Base-by-base conservation (phyloP, 1,140 invertebrate species). In the Macrocentrus cingulum region DNA sequence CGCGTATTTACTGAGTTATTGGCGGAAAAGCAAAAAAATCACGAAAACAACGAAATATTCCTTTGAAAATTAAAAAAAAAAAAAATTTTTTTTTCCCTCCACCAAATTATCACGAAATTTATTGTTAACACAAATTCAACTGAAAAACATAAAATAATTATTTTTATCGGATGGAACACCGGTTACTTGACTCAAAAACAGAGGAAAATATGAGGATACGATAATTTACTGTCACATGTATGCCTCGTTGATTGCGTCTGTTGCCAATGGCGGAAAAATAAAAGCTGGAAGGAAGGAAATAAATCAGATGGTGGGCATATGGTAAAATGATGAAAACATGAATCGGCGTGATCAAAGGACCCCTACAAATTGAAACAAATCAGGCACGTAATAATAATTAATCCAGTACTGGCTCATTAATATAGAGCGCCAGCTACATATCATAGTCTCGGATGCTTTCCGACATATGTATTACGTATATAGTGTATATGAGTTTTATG, bases 281-380 rank as follows among this genome's bases (percentile, higher is more conserved):
- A 53, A 39, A 39, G 2, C 11, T 4, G 15, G 15, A 11, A n/a
- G 15, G 13, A 39, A 39, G 36, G 25, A 18, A 34, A 49, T 49
- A 16, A 49, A 34, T 49, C 25, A n/a, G n/a, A n/a, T 15, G 9
- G n/a, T 32, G 23, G 15, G 37, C 13, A 22, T 45, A 8, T n/a
- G n/a, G 34, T 48, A 63, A 66, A 67, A 63, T 68, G 64, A 70
- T 68, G 64, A 64, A 69, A 72, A 72, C 65, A 69, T 60, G 68
- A 69, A 70, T 74, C 55, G 59, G 59, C 54, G 57, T 39, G 62
- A 61, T 63, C 61, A 63, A 63, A 63, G 61, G 59, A 56, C 37
- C 22, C 5, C 66, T 69, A 71, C 70, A 76, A 77, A 79, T 78
- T 75, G 70, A 77, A 76, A 75, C 72, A 75, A 79, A 78, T 77